Evolutionary conservation across 2,888 invertebrate genomes (phyloP), one percentile per base, ranked within the genome.

Genomic region (Drosophila leonis): DNA sequence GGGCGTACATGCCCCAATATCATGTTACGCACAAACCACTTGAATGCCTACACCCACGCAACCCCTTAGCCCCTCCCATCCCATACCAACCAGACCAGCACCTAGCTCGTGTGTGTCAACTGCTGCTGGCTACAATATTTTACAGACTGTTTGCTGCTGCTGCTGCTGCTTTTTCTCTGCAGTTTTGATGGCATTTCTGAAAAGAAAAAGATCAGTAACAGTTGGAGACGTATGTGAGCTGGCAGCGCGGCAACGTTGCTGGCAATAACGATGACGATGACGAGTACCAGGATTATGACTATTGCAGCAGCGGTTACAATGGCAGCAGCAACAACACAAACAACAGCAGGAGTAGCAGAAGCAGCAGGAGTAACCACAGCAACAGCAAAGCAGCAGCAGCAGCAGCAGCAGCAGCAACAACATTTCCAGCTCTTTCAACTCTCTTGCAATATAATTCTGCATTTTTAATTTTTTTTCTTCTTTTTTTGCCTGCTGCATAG

Each of bases 61-160:
- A 18, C 37, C 9, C 41, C 24, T 41, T 0, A n/a, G 4, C 27
- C 59, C 6, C 7, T 27, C n/a, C 0, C 29, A 13, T 1, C 31
- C n/a, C 24, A 24, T 3, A 3, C 24, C 24, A 24, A 24, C 24
- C 0, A 18, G 8, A 4, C 31, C 31, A 4, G 44, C 56, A 35
- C 44, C 44, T 24, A 35, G 35, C 51, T 35, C 15, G 35, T 52
- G 51, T 52, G 51, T 52, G 24, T 33, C 51, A 52, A 52, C 33
- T 56, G 42, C 56, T 88, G 89, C 87, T 88, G 80, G 78, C 72
- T 64, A 83, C 89, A 84, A 89, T 83, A 89, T 89, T 83, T 83
- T 88, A 78, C 83, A 73, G 78, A 86, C 83, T 78, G 82, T 66
- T 86, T 71, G 83, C 75, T 77, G 83, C 52, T 66, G 66, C 75